phyloP scores from a whole-genome alignment of 1,140 invertebrate species.

The Macrosteles quadrilineatus region DNA sequence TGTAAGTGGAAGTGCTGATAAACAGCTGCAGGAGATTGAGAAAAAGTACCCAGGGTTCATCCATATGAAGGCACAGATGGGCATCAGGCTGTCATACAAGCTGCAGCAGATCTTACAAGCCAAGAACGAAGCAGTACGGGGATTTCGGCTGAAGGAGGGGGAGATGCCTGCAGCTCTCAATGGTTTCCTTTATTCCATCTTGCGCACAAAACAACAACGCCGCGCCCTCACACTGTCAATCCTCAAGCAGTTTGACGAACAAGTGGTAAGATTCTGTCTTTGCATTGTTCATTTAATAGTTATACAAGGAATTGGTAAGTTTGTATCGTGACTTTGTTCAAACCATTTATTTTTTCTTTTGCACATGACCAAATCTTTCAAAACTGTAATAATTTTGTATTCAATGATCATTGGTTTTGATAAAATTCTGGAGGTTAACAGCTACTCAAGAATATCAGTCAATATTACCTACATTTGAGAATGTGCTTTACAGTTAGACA shows the following conservation, averaged over 20 bases:
- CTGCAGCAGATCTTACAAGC: constrained; percentile 81
- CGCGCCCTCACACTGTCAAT: constrained; percentile 89
- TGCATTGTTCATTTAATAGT: too few species aligned
- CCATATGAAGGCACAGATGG: constrained; percentile 87
- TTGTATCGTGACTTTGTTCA: too few species aligned
- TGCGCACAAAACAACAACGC: constrained; percentile 92
- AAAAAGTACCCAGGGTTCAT: constrained; percentile 99
- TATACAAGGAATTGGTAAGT: too few species aligned
- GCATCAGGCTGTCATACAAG: constrained; percentile 81
- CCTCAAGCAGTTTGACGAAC: constrained; percentile 95
- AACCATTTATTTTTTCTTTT: too few species aligned
- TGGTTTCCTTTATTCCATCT: constrained; percentile 93
- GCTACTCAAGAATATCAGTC: too few species aligned
- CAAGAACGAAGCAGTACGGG: constrained; percentile 65
- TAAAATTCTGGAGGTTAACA: too few species aligned
- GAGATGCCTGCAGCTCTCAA: constrained; percentile 86
- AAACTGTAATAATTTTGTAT: too few species aligned
- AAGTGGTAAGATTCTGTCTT: constrained; percentile 68
- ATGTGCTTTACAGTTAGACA: too few species aligned
- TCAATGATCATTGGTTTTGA: too few species aligned
- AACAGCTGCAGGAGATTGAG: constrained; percentile 96
- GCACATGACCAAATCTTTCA: too few species aligned
- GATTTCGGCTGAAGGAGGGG: constrained; percentile 76
- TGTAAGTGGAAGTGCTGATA: constrained; percentile 90
- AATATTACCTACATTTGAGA: too few species aligned